Conservation (phyloP, 2,797 vertebrate species). For the Loris lydekkerianus region DNA sequence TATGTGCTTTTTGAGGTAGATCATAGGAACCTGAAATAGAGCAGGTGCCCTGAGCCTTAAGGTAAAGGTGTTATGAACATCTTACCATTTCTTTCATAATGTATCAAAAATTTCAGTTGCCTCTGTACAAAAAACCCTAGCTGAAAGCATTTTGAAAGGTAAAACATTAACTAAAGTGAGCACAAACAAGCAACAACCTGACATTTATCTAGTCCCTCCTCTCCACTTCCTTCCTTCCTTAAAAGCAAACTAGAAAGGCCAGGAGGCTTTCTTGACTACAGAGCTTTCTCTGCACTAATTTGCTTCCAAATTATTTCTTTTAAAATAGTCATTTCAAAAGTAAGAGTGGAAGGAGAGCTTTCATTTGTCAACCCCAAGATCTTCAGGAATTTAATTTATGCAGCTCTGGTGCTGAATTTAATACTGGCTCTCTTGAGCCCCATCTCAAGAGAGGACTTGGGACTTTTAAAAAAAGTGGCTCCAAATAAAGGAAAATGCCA, state of each 20-base stretch:
- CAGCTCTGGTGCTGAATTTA: background rate
- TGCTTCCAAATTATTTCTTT: constrained; percentile 26
- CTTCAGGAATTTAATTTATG: constrained; percentile 14
- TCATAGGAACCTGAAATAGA: constrained; percentile 84
- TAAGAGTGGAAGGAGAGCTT: background rate
- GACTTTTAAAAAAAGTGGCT: background rate
- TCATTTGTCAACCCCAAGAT: background rate
- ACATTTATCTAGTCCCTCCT: background rate
- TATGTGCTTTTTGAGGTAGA: constrained; percentile 84
- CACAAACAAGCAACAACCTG: background rate
- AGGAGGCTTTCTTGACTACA: background rate
- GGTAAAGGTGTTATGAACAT: constrained; percentile 31
- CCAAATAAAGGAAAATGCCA: background rate
- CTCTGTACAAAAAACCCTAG: background rate
- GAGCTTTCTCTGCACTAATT: background rate
- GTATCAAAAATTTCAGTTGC: constrained; percentile 17
- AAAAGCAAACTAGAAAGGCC: constrained; percentile 25
- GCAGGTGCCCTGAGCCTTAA: constrained; percentile 84
- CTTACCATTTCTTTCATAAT: constrained; percentile 6
- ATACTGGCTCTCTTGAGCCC: background rate
- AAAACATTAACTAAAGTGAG: constrained; percentile 50
- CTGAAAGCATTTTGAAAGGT: constrained; percentile 18
- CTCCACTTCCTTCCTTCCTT: background rate
- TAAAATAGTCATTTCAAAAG: constrained; percentile 57
- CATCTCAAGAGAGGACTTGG: background rate